These are phyloP conservation scores for Linurgus olivaceus DNA, from an alignment of 2,797 vertebrate species.

Conservation along the genomic window DNA sequence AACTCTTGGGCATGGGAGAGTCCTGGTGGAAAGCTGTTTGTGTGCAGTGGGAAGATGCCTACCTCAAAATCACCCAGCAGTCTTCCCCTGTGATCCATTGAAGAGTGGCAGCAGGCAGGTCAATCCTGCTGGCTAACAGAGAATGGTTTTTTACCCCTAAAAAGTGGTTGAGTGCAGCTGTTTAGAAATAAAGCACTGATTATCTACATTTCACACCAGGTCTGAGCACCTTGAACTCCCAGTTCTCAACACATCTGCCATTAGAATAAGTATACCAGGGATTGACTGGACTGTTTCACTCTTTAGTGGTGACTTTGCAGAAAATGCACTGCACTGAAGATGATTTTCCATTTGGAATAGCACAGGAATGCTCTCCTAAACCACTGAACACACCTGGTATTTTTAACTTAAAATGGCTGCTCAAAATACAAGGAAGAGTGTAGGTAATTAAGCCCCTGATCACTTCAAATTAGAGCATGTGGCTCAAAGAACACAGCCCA, in stretches of 20 bases:
- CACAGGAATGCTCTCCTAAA: background rate
- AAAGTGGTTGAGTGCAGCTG: background rate
- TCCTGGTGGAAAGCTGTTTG: background rate
- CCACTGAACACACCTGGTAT: background rate
- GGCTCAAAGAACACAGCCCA: background rate
- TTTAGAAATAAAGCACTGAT: background rate
- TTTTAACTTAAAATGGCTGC: conserved; percentile 2
- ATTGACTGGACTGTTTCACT: background rate
- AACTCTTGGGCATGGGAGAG: background rate
- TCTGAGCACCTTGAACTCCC: background rate
- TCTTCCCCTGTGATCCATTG: background rate
- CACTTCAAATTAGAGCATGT: background rate
- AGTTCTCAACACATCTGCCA: background rate
- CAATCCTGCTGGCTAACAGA: background rate
- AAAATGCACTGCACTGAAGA: background rate
- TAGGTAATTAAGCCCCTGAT: background rate
- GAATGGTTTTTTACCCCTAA: background rate
- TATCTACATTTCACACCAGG: background rate
- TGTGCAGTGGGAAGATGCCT: background rate
- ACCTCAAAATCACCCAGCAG: background rate
- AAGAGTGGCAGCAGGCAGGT: background rate
- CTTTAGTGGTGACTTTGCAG: background rate
- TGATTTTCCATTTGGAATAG: background rate
- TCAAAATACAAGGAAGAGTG: background rate
- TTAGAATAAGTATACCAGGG: background rate